Conservation (phyloP, 2,113 vertebrate species). For the Octodon degus region DNA sequence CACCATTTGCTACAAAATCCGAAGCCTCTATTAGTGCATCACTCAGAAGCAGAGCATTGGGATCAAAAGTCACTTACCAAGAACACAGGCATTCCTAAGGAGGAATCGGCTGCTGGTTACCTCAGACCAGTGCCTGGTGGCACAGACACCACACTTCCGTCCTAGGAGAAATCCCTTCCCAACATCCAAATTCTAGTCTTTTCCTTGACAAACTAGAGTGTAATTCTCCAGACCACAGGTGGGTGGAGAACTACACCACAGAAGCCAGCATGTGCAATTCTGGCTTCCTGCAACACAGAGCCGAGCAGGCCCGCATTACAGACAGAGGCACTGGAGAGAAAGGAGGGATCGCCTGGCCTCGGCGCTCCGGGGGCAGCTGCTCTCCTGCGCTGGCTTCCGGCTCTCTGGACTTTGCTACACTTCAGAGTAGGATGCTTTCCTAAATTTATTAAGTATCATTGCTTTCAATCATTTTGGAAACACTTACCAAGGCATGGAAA, state of each 20-base stretch:
- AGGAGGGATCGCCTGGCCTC: not conserved
- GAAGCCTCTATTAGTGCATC: not conserved
- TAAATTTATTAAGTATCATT: not conserved
- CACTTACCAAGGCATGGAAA: not conserved
- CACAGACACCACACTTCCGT: not conserved
- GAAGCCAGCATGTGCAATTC: conserved; percentile 72
- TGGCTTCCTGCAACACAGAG: not conserved
- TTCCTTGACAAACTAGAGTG: conserved; percentile 72
- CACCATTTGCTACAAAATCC: conserved; percentile 4
- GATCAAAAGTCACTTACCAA: conserved; percentile 9
- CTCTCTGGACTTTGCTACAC: not conserved
- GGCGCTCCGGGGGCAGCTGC: too few relatives aligned
- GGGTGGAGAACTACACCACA: conserved; percentile 88
- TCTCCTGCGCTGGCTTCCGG: not conserved
- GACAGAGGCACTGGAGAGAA: not conserved
- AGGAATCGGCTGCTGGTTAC: not conserved
- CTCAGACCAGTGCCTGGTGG: not conserved
- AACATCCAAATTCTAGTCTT: not conserved
- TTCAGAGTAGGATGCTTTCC: not conserved
- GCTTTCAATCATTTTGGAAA: conserved; percentile 46
- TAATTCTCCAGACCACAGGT: conserved; percentile 87
- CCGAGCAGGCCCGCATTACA: not conserved
- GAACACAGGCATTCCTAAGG: not conserved
- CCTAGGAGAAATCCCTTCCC: not conserved
- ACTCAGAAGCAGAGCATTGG: not conserved